Base-by-base conservation (phyloP, 2,113 vertebrate species). In the Petroica traversi region DNA sequence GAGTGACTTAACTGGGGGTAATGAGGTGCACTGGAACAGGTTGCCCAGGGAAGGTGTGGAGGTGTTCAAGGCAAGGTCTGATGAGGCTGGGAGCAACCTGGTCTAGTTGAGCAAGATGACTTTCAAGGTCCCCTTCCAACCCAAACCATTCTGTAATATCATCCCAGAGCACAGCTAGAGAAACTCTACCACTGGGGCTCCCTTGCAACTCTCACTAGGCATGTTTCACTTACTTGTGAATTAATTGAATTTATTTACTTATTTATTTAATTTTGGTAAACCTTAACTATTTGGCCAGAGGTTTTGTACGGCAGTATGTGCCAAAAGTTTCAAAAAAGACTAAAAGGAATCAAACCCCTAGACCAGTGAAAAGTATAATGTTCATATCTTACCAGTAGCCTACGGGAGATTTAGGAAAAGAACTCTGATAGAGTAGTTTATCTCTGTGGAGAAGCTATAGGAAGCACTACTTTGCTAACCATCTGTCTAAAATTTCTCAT, bases 181-280 rank as follows among this genome's bases (percentile, higher is more conserved):
- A 23, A 66, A 22, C 43, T 18, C 38, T 38, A 20, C 16, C n/a
- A 4, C 82, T 34, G 36, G 26, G 26, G 45, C 40, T 22, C 12
- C 45, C 38, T 46, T 1, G 0, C 24, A 29, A 12, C 29, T 63
- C 43, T 52, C 66, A n/a, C 34, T 15, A 5, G 9, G 9, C 19
- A 19, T 8, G 3, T 48, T 85, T 45, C 22, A 49, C 14, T 38
- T 51, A 29, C 28, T 54, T 64, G 10, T 61, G n/a, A n/a, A n/a
- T n/a, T n/a, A n/a, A n/a, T n/a, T n/a, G n/a, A n/a, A n/a, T n/a
- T n/a, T n/a, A n/a, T n/a, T n/a, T n/a, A n/a, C n/a, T n/a, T n/a
- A n/a, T n/a, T n/a, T n/a, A n/a, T n/a, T n/a, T n/a, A 61, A 43
- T 57, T 31, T 64, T 6, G n/a, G 13, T 45, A 74, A 75, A 57